A percentile compares a stretch with the other conserved stretches of the same genome.
These are phyloP conservation scores for Sycophila sp. DNA, from an alignment of 1,140 invertebrate species.

Conservation along the genomic window DNA sequence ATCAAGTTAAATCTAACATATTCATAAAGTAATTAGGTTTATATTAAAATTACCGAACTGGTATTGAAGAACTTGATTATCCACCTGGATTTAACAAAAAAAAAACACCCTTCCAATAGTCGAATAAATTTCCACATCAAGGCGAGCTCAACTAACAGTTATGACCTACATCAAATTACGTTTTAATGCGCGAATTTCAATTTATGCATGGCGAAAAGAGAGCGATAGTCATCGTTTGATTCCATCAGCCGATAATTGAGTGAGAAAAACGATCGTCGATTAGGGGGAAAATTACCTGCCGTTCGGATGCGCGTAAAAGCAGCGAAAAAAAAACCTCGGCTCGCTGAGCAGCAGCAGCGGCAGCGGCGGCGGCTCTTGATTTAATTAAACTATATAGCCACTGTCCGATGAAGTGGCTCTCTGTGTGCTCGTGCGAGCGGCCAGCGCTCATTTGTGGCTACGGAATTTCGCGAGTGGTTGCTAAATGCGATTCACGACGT, in stretches of 20 bases:
- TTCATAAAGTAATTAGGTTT: too few species aligned
- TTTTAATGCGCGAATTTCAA: too few species aligned
- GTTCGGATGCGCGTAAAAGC: background rate
- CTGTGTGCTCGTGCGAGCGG: background rate
- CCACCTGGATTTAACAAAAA: too few species aligned
- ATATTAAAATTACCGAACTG: too few species aligned
- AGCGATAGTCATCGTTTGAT: too few species aligned
- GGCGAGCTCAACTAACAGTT: too few species aligned
- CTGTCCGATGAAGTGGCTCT: background rate
- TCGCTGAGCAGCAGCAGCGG: conserved; percentile 27
- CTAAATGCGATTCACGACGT: background rate
- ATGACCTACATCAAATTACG: too few species aligned
- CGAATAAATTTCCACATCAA: too few species aligned
- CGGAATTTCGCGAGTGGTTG: conserved; percentile 16
- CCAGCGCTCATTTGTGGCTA: background rate
- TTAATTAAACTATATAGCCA: conserved; percentile 12
- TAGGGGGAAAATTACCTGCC: background rate
- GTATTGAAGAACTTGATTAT: too few species aligned
- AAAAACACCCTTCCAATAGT: too few species aligned
- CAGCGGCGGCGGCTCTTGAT: background rate
- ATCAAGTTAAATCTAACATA: too few species aligned
- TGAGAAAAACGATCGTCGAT: conserved; percentile 4
- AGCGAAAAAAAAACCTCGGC: conserved; percentile 15
- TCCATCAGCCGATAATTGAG: background rate
- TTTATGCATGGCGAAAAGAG: too few species aligned